Conservation (phyloP, 1,140 invertebrate genomes). For the Hydropsyche tenuis region DNA sequence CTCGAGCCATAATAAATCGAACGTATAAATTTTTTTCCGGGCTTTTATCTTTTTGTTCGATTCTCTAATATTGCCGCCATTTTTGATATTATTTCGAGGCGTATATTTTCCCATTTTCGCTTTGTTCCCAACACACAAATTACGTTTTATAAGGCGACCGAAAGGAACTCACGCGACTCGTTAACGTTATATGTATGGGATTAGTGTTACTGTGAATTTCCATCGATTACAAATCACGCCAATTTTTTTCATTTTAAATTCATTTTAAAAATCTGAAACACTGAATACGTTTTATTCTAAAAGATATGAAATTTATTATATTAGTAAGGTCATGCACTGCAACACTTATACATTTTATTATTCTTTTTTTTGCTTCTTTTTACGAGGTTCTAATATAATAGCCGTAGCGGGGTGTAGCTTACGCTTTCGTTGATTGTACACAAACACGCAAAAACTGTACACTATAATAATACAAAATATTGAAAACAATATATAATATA, state of each 20-base stretch:
- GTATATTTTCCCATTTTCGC: neutral
- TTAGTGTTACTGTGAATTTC: no score
- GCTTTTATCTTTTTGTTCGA: conserved; percentile 34
- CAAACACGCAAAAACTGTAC: neutral
- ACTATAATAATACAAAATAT: conserved; percentile 9
- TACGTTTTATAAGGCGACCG: neutral
- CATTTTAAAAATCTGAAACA: no score
- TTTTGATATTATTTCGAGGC: neutral
- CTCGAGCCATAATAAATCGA: neutral
- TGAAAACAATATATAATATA: no score
- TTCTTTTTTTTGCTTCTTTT: neutral
- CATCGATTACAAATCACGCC: no score
- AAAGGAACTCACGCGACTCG: conserved; percentile 24
- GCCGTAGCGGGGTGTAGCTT: conserved; percentile 21
- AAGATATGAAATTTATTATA: no score
- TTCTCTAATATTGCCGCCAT: conserved; percentile 28
- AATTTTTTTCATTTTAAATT: no score
- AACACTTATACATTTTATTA: no score
- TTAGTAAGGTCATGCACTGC: no score
- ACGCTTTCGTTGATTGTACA: neutral
- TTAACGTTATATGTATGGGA: conserved; percentile 8
- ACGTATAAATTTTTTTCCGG: conserved; percentile 28
- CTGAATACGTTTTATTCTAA: no score
- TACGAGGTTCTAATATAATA: conserved; percentile 29
- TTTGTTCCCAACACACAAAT: conserved; percentile 30